Evolutionary conservation across 1,140 invertebrate genomes (phyloP).

Genomic region (Batillaria attramentaria): DNA sequence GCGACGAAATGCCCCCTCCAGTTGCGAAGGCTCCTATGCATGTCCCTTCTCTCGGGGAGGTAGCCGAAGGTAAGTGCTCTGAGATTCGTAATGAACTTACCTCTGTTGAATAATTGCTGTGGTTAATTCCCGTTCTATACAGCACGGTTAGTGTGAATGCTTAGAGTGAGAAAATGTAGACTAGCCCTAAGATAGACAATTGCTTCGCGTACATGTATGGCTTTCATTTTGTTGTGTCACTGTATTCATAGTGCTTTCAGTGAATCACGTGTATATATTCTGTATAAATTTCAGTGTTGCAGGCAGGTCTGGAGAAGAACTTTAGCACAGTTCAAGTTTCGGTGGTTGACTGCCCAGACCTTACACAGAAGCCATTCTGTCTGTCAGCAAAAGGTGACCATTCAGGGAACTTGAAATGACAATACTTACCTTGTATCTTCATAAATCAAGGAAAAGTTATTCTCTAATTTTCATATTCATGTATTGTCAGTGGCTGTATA

Average conservation of each 20-base stretch:
- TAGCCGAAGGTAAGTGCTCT: conserved; percentile 38
- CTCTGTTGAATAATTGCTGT: background rate
- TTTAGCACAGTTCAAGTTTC: conserved; percentile 82
- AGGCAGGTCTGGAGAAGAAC: conserved; percentile 78
- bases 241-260: background rate
- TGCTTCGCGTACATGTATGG: no score
- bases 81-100: background rate
- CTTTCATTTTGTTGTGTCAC: background rate
- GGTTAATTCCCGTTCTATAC: background rate
- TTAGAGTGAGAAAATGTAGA: background rate
- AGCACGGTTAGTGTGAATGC: background rate
- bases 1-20: no score
- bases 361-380: conserved; percentile 82
- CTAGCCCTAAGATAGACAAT: no score
- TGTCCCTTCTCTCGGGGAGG: conserved; percentile 43
- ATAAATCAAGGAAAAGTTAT: background rate
- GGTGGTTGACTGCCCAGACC: conserved; percentile 87
- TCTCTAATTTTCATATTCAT: background rate
- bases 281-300: conserved; percentile 77
- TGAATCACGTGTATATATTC: background rate
- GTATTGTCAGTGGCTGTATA: no score
- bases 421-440: background rate
- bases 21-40: conserved; percentile 39
- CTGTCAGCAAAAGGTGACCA: conserved; percentile 82
- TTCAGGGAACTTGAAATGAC: background rate